Percentiles rank a stretch among this genome's conserved stretches.
phyloP scores from a whole-genome alignment of 2,888 invertebrate species.

The Brachypterus glaber region DNA sequence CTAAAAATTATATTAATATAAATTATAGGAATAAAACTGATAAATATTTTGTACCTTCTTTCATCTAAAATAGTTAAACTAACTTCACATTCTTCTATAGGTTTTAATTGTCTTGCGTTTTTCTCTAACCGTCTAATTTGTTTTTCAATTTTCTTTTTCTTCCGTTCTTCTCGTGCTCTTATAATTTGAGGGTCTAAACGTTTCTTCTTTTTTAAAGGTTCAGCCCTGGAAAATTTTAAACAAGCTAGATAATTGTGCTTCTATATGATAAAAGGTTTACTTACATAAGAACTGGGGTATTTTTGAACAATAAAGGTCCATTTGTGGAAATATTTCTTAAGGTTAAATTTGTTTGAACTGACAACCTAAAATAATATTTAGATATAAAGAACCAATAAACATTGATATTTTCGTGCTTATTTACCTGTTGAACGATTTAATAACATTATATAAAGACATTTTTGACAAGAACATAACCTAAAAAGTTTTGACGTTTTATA shows the following conservation, averaged over 20 bases:
- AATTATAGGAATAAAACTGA: constrained; percentile 2
- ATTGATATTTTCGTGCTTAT: no score
- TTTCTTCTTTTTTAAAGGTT: constrained; percentile 86
- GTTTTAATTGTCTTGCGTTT: constrained; percentile 75
- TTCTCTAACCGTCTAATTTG: constrained; percentile 74
- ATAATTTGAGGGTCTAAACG: constrained; percentile 72
- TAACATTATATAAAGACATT: no score
- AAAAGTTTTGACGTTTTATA: no score
- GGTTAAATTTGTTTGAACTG: no score
- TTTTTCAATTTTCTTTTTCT: constrained; percentile 75
- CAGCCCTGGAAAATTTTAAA: constrained; percentile 58
- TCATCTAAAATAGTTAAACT: constrained; percentile 57
- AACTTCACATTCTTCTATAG: constrained; percentile 78
- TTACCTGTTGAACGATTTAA: no score
- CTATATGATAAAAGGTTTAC: no score
- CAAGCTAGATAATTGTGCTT: constrained; percentile 4
- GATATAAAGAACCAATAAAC: no score
- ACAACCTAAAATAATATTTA: no score
- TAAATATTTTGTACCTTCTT: constrained; percentile 46
- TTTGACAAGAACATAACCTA: no score
- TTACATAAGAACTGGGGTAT: constrained; percentile 37
- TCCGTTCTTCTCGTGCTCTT: constrained; percentile 72
- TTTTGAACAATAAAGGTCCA: constrained; percentile 33
- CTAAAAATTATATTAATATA: constrained; percentile 33
- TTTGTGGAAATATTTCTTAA: constrained; percentile 33